A percentile compares a stretch with the other conserved stretches of the same genome.
These are phyloP conservation scores for Drosophila carrolli DNA, from an alignment of 1,140 invertebrate species.

Conservation along the genomic window DNA sequence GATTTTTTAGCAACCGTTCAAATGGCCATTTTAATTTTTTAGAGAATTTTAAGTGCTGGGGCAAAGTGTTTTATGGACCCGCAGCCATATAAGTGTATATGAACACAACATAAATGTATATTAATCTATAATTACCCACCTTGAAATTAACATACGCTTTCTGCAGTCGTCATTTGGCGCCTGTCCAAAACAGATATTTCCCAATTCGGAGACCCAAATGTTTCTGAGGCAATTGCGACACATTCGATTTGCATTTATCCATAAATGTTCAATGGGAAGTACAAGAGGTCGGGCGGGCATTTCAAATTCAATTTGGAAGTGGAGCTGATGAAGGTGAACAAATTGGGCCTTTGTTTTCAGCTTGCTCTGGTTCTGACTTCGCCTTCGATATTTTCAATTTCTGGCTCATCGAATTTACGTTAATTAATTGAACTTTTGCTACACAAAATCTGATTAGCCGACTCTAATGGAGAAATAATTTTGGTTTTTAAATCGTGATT, in stretches of 20 bases:
- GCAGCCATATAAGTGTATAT: constrained; percentile 16
- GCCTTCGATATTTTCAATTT: constrained; percentile 15
- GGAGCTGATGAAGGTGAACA: constrained; percentile 36
- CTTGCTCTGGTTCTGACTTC: constrained; percentile 4
- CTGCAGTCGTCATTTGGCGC: constrained; percentile 54
- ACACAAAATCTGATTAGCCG: constrained; percentile 45
- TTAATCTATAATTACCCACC: constrained; percentile 72
- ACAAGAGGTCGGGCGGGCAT: constrained; percentile 11
- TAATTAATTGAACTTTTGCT: constrained; percentile 42
- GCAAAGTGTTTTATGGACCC: constrained; percentile 45
- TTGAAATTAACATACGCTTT: constrained; percentile 73
- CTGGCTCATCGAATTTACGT: constrained; percentile 65
- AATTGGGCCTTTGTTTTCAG: constrained; percentile 34
- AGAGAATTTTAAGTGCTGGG: constrained; percentile 29
- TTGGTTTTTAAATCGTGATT: background rate
- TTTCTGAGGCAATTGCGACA: constrained; percentile 65
- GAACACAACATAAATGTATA: constrained; percentile 48
- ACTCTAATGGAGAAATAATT: constrained; percentile 46
- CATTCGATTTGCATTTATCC: constrained; percentile 66
- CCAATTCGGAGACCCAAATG: constrained; percentile 29
- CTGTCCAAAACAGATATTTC: constrained; percentile 37
- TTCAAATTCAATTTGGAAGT: constrained; percentile 64
- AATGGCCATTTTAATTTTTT: constrained; percentile 51
- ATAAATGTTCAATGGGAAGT: constrained; percentile 28
- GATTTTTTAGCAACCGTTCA: constrained; percentile 52